Evolutionary conservation across 2,888 invertebrate species (phyloP).

Genomic region (Perithous albicinctus): DNA sequence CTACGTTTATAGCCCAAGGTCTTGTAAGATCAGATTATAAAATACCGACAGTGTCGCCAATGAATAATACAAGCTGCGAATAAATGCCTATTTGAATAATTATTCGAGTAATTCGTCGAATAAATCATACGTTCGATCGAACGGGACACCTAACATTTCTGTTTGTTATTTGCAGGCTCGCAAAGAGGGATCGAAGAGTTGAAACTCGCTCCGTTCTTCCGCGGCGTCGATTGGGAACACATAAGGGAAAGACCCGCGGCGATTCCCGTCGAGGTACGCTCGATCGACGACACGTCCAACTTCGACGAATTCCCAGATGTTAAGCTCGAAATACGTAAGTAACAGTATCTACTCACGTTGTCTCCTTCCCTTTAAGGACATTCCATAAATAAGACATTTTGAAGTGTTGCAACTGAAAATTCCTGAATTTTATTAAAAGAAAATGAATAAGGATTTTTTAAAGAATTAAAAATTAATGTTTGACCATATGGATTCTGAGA

Average conservation of each 20-base stretch:
- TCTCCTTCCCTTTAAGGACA: constrained; percentile 13
- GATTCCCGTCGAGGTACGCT: constrained; percentile 98
- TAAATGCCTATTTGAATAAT: not conserved
- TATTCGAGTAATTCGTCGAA: constrained; percentile 2
- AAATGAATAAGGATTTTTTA: no score
- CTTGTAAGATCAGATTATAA: not conserved
- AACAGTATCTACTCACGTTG: constrained; percentile 29
- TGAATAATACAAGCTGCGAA: constrained; percentile 1
- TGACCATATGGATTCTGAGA: no score
- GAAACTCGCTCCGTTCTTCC: constrained; percentile 96
- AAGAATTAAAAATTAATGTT: no score
- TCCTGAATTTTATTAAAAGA: no score
- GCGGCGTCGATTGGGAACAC: constrained; percentile 99
- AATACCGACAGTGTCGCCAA: not conserved
- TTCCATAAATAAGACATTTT: no score
- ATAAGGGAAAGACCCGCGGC: constrained; percentile 99
- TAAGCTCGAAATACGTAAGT: constrained; percentile 98
- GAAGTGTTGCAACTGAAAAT: no score
- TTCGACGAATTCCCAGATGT: constrained; percentile 99
- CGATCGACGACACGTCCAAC: constrained; percentile 99
- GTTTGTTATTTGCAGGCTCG: constrained; percentile 88
- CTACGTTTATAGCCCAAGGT: not conserved
- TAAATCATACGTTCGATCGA: not conserved
- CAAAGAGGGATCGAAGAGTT: constrained; percentile 97
- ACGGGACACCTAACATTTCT: not conserved